Percentiles rank a stretch among this genome's conserved stretches.
Conservation (phyloP, 2,888 invertebrate genomes). For the Leptinotarsa peninsularis region DNA sequence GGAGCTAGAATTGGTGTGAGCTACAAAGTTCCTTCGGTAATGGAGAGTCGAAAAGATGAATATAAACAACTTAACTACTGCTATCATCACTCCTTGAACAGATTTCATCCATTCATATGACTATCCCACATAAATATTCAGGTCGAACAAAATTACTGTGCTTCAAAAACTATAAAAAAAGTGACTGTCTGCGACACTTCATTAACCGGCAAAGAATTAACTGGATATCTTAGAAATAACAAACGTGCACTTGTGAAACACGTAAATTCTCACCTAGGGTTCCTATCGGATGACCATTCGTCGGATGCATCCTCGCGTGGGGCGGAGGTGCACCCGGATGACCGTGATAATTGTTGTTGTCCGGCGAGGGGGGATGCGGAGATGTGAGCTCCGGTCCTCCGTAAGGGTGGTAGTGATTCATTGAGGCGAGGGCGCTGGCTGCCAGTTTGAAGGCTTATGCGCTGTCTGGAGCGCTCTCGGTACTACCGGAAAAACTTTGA, state of each 20-base stretch:
- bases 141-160: no score
- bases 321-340: conserved; percentile 66
- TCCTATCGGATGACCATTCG: conserved; percentile 67
- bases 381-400: conserved; percentile 79
- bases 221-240: neutral
- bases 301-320: conserved; percentile 64
- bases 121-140: no score
- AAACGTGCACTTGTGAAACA: neutral
- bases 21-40: no score
- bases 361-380: conserved; percentile 81
- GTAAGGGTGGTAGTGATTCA: conserved; percentile 92
- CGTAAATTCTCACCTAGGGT: conserved; percentile 58
- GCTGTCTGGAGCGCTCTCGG: conserved; percentile 47
- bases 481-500: neutral
- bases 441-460: conserved; percentile 81
- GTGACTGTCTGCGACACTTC: no score
- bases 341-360: conserved; percentile 74
- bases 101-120: no score
- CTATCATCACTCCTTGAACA: no score
- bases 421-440: conserved; percentile 84
- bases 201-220: no score
- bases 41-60: no score
- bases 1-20: no score
- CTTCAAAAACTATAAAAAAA: no score
- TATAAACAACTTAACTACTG: no score